Evolutionary conservation across 2,888 invertebrate genomes (phyloP), one percentile per base, ranked within the genome.

Genomic region (Metacarcinus magister): DNA sequence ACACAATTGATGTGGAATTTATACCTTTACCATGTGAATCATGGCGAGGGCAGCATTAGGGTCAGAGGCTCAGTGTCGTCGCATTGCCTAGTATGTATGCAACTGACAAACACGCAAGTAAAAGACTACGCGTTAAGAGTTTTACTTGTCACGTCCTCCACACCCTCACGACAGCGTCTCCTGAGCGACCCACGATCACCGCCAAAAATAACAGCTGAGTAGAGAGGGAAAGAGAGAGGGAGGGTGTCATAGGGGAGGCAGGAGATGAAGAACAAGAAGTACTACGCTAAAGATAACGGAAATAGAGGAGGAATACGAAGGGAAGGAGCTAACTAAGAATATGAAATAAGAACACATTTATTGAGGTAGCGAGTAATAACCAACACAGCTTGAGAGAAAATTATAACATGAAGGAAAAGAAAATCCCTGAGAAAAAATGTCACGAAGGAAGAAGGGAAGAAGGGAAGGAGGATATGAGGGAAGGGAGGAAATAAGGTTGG

Each of bases 121-220:
- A n/a, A 44, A 28, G n/a, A 46, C 46, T 16, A 91, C 23, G 44
- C 5, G 46, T 19, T 0, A 23, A 7, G 7, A 48, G 7, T 2
- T 46, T 90, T n/a, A 90, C 91, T 46, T 87, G 28, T 87, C 91
- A 75, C 28, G 44, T 75, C 16, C 82, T 46, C 4, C 67, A 93
- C 44, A 93, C 93, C n/a, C 75, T 43, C n/a, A 44, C 43, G 93
- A 46, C 44, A 16, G 43, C 75, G 28, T 13, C 67, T 82, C 60
- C 93, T 4, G 8, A 39, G 60, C 60, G 67, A 93, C 67, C 10
- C 67, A 48, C 10, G 60, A 32, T 19, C 16, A 5, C 48, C 91
- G 93, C 93, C 93, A 67, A 93, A 75, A 93, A 93, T 67, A 93
- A 67, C 93, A 93, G 13, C 19, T 39, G 67, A 0, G 32, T 23